A percentile compares a stretch with the other conserved stretches of the same genome.
Conservation (phyloP, 2,113 vertebrate genomes). For the Istiophorus platypterus region DNA sequence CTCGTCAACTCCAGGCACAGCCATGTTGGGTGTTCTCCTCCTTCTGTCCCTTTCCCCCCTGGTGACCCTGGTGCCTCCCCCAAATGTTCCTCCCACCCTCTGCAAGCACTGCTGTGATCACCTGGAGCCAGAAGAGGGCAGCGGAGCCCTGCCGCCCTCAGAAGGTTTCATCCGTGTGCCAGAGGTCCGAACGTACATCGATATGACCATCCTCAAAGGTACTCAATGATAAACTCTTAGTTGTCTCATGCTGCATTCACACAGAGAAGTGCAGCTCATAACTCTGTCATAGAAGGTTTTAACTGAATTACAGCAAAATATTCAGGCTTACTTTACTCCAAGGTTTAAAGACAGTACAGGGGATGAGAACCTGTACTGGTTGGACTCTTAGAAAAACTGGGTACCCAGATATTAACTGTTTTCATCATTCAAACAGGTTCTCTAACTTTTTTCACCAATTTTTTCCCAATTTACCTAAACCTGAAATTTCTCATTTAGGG, state of each 20-base stretch:
- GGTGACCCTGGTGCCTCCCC: conserved; percentile 77
- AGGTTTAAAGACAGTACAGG: neutral
- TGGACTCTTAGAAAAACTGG: no score
- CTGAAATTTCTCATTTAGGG: neutral
- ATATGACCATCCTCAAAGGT: conserved; percentile 90
- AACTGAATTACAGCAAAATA: neutral
- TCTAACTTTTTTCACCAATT: no score
- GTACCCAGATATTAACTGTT: no score
- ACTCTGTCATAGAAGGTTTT: no score
- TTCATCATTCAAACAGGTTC: no score
- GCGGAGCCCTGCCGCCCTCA: neutral
- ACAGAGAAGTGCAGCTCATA: no score
- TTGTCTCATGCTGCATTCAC: neutral
- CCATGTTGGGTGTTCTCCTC: conserved; percentile 74
- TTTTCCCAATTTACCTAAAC: no score
- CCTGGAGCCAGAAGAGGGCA: conserved; percentile 75
- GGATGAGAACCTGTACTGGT: no score
- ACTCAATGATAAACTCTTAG: neutral
- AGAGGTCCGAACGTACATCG: conserved; percentile 91
- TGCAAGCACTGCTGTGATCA: conserved; percentile 91
- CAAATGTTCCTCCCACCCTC: conserved; percentile 42
- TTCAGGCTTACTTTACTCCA: neutral
- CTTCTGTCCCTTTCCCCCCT: conserved; percentile 60
- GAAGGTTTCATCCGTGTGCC: conserved; percentile 76
- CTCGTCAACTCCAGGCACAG: conserved; percentile 44